A percentile compares a stretch with the other conserved stretches of the same genome.
These are phyloP conservation scores for Elephantulus edwardii DNA, from an alignment of 2,113 vertebrate species.

Conservation along the genomic window DNA sequence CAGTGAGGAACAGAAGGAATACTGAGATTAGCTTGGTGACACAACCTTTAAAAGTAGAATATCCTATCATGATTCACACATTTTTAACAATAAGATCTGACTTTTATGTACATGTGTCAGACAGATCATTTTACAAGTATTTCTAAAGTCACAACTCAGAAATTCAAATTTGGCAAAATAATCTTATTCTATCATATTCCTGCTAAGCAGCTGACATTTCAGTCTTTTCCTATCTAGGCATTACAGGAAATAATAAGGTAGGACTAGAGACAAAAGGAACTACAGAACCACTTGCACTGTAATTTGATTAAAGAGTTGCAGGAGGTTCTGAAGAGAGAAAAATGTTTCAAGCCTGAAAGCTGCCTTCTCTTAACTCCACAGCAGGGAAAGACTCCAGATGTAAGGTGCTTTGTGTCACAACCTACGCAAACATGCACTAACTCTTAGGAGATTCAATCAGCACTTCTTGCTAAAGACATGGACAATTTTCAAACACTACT, in stretches of 20 bases:
- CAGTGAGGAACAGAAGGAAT: not conserved
- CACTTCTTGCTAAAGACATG: not conserved
- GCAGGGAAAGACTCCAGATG: not conserved
- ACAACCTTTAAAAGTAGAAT: conserved; percentile 2
- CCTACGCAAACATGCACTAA: not conserved
- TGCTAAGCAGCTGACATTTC: not conserved
- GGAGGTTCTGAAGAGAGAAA: not conserved
- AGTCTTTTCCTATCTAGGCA: not conserved
- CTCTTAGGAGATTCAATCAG: not conserved
- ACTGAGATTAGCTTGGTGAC: not conserved
- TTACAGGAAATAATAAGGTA: conserved; percentile 20
- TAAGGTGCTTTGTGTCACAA: not conserved
- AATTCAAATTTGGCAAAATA: conserved; percentile 32
- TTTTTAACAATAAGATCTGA: not conserved
- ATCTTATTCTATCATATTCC: not conserved
- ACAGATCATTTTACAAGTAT: not conserved
- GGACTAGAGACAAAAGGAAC: not conserved
- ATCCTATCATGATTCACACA: not conserved
- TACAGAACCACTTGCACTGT: not conserved
- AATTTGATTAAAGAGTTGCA: conserved; percentile 19
- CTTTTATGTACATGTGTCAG: conserved; percentile 16
- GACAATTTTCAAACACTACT: conserved; percentile 19
- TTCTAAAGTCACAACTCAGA: conserved; percentile 23
- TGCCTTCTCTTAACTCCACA: not conserved
- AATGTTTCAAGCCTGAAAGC: conserved; percentile 19